These are phyloP conservation scores for Panorpa germanica DNA, from an alignment of 2,888 invertebrate species.

Conservation along the genomic window DNA sequence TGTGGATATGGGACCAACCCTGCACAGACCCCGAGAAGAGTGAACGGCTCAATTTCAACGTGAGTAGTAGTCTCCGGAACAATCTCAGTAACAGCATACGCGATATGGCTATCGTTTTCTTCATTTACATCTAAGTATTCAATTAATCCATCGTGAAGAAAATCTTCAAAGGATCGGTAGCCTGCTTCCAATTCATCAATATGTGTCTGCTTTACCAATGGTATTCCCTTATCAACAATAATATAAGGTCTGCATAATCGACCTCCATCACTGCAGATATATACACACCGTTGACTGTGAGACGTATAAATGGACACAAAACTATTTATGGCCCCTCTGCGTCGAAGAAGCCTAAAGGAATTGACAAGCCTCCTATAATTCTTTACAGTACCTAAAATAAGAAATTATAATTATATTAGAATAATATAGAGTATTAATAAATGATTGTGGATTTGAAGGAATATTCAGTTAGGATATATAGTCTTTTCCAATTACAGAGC, in stretches of 20 bases:
- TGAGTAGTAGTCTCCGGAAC: conserved; percentile 37
- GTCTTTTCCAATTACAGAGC: too few species aligned
- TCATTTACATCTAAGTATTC: conserved; percentile 98
- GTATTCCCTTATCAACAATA: conserved; percentile 65
- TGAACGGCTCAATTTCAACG: background rate
- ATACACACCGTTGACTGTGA: conserved; percentile 67
- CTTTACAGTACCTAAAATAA: conserved; percentile 73
- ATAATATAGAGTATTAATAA: too few species aligned
- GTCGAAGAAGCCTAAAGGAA: conserved; percentile 65
- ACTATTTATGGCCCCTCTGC: conserved; percentile 68
- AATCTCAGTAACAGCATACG: conserved; percentile 71
- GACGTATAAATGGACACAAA: conserved; percentile 88
- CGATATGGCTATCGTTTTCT: conserved; percentile 89
- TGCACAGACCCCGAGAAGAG: conserved; percentile 84
- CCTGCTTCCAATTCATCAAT: conserved; percentile 65
- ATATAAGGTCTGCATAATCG: conserved; percentile 93
- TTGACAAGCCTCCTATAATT: conserved; percentile 59
- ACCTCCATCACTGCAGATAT: conserved; percentile 93
- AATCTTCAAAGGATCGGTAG: conserved; percentile 72
- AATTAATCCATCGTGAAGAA: conserved; percentile 77
- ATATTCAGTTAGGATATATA: too few species aligned
- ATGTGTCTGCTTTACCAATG: conserved; percentile 60
- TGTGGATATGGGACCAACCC: conserved; percentile 96
- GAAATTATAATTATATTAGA: too few species aligned
- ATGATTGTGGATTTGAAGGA: too few species aligned